Base-by-base conservation (phyloP, 2,113 vertebrate genomes). In the Dipodomys ordii region DNA sequence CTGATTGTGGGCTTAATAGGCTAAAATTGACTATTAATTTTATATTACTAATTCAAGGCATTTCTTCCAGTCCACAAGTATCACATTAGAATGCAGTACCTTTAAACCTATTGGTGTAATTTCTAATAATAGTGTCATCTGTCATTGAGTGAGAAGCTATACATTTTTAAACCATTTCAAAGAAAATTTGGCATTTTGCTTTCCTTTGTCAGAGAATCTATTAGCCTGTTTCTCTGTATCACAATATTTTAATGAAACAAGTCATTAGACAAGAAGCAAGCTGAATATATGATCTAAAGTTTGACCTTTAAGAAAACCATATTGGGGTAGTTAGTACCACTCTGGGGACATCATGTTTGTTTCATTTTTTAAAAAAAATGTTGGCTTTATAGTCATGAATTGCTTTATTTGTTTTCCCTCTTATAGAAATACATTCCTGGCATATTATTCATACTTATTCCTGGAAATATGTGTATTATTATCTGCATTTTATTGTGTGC, bases 351-450 rank as follows among this genome's bases (percentile, higher is more conserved):
- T 3, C 53, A 73, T 68, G n/a, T 78, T 72, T 88, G 19, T 83
- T 81, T 88, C 89, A 71, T 83, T 83, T 84, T 49, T 11, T 4
- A 49, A 73, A 94, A n/a, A n/a, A 92, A 93, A 81, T 93, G 90
- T 73, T 96, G 78, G 93, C 78, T 92, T 95, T 87, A 57, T 77
- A 93, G 77, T 67, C 20, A 11, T 35, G 27, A 4, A 57, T 93
- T 92, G 84, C 28, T 18, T 93, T 49, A 88, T 88, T 95, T 86
- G 81, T 81, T 6, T 90, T 76, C 32, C 94, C 76, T 92, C 71
- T 77, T 90, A 62, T n/a, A 90, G 53, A 96, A 94, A 83, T 95
- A 72, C 39, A 77, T 93, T 94, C 87, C 73, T 96, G 88, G 62
- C 82, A 65, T 92, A 86, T 89, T 89, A 73, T 68, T 44, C 35